phyloP scores from a whole-genome alignment of 2,888 invertebrate species.

The Carterocephalus palaemon region DNA sequence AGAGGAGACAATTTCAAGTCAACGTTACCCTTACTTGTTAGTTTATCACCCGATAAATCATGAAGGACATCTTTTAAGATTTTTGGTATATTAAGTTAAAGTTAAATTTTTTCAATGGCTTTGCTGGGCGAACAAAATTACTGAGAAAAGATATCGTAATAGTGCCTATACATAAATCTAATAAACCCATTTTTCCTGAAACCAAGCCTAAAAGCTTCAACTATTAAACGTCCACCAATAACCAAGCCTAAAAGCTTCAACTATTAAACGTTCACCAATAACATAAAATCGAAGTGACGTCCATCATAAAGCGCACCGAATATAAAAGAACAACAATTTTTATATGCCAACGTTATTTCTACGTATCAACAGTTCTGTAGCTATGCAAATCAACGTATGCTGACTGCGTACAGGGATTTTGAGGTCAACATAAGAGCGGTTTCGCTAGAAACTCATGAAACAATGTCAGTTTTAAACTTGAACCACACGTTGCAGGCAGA shows the following conservation, averaged over 20 bases:
- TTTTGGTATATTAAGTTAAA: too few species aligned
- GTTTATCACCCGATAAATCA: too few species aligned
- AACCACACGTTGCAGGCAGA: neutral
- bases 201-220: neutral
- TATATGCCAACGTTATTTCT: conserved; percentile 11
- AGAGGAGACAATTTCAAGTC: too few species aligned
- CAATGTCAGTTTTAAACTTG: conserved; percentile 4
- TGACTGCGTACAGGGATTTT: too few species aligned
- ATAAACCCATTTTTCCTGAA: too few species aligned
- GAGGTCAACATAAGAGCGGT: neutral
- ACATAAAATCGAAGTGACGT: conserved; percentile 2
- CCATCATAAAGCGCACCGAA: neutral
- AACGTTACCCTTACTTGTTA: too few species aligned
- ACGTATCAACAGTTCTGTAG: conserved; percentile 10
- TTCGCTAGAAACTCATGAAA: neutral
- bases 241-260: conserved; percentile 12
- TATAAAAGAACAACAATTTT: conserved; percentile 7
- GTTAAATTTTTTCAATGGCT: too few species aligned
- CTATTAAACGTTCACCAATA: conserved; percentile 11
- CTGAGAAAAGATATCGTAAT: too few species aligned
- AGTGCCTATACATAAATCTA: too few species aligned
- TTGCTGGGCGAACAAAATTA: too few species aligned
- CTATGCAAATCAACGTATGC: too few species aligned
- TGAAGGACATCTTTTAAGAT: too few species aligned
- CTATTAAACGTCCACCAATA: neutral